phyloP scores from a whole-genome alignment of 2,797 vertebrate genomes.

The Acanthopagrus latus region DNA sequence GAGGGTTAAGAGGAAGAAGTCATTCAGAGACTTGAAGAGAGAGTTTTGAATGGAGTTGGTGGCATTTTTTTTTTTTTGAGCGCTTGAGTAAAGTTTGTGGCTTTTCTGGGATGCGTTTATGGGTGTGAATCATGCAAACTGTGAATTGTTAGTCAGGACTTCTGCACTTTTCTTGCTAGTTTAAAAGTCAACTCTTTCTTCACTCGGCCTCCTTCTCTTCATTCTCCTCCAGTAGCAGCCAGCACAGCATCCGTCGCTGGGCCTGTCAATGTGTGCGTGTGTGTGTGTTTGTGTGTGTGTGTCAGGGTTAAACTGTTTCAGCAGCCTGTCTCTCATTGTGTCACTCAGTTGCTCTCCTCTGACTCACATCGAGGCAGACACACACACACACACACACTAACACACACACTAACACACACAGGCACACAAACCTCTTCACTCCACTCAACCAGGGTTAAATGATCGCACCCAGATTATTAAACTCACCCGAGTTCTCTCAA shows the following conservation, averaged over 20 bases:
- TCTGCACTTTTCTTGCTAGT: slow-evolving; percentile 12
- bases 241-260: slow-evolving; percentile 38
- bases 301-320: slow-evolving; percentile 81
- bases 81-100: background rate
- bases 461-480: slow-evolving; percentile 85
- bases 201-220: slow-evolving; percentile 5
- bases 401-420: slow-evolving; percentile 55
- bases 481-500: slow-evolving; percentile 77
- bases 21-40: slow-evolving; percentile 19
- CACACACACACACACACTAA: slow-evolving; percentile 20
- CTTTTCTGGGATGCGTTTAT: slow-evolving; percentile 11
- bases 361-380: slow-evolving; percentile 63
- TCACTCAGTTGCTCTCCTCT: slow-evolving; percentile 67
- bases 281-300: slow-evolving; percentile 61
- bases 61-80: background rate
- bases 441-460: slow-evolving; percentile 84
- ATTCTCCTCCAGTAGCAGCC: slow-evolving; percentile 55
- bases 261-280: slow-evolving; percentile 48
- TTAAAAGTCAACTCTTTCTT: slow-evolving; percentile 21
- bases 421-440: slow-evolving; percentile 81
- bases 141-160: background rate
- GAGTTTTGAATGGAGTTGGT: slow-evolving; percentile 36
- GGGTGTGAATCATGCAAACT: slow-evolving; percentile 14
- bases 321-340: slow-evolving; percentile 72
- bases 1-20: slow-evolving; percentile 34